Percentiles rank a stretch among this genome's conserved stretches.
Conservation (phyloP, 2,797 vertebrate species). For the Acomys russatus region DNA sequence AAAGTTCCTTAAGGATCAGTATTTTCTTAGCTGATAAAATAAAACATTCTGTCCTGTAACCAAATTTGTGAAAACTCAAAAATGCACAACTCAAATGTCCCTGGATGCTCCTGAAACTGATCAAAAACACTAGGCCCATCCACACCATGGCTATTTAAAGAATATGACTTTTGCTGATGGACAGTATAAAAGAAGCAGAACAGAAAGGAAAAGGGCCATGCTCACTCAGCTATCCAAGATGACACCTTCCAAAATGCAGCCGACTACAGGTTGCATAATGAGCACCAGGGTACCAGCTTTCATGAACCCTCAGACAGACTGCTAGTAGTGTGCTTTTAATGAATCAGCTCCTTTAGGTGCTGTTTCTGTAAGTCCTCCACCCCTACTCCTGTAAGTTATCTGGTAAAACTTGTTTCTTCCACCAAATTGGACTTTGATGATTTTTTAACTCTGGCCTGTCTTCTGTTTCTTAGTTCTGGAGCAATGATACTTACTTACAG, state of each 20-base stretch:
- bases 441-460: background rate
- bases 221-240: background rate
- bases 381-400: background rate
- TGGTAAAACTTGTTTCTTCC: background rate
- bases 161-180: background rate
- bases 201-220: background rate
- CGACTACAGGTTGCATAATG: too few relatives aligned
- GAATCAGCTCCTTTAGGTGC: too few relatives aligned
- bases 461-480: background rate
- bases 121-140: background rate
- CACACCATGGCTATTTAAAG: background rate
- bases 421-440: background rate
- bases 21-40: background rate
- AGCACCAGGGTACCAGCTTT: background rate
- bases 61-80: background rate
- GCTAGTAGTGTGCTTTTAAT: background rate
- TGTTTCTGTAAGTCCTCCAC: background rate
- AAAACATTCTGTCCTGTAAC: background rate
- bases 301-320: background rate
- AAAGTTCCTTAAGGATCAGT: background rate
- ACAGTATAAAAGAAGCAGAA: too few relatives aligned
- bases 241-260: background rate
- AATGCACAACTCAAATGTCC: background rate
- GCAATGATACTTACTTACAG: background rate
- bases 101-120: background rate